Base-by-base conservation (phyloP, 2,888 invertebrate genomes). In the Cantharis nigra region DNA sequence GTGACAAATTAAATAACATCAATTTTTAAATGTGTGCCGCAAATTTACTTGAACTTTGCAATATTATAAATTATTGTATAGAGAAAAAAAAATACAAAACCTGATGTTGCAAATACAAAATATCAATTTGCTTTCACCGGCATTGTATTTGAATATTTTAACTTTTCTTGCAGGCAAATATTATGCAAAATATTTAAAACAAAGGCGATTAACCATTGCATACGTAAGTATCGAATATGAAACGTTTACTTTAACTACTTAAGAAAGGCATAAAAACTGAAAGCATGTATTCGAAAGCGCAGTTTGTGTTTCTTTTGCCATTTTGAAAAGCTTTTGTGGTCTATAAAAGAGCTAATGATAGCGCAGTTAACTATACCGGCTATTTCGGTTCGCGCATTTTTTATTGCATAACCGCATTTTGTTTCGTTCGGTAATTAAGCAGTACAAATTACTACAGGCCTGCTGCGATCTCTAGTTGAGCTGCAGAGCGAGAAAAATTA, bases 331-430 rank as follows among this genome's bases (percentile, higher is more conserved):
- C 72, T 20, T 74, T 74, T 70, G 75, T 75, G 75, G 75, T 75
- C 70, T 70, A 75, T 65, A 75, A 75, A 75, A 70, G 70, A 30
- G 75, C 75, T 75, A 75, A 75, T 75, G 70, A 75, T 75, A 75
- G 75, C 75, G 28, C 74, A n/a, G 70, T 73, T 73, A 69, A 70
- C 18, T 63, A 70, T 26, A 16, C 18, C 63, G 11, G 63, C 64
- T 70, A 70, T 70, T 74, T 63, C 62, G 23, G 65, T 30, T 16
- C n/a, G 33, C 65, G 65, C 64, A 26, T 71, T 75, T 75, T 71
- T 65, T 75, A 70, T 70, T 49, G 13, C 33, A 49, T 49, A 49
- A 49, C 5, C n/a, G 33, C 33, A 49, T 49, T 33, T 33, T 13
- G 3, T 33, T 33, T 4, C 33, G 33, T 13, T 33, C 33, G 30